Evolutionary conservation across 2,888 invertebrate species (phyloP), one percentile per base, ranked within the genome.

Genomic region (Papilio demoleus): DNA sequence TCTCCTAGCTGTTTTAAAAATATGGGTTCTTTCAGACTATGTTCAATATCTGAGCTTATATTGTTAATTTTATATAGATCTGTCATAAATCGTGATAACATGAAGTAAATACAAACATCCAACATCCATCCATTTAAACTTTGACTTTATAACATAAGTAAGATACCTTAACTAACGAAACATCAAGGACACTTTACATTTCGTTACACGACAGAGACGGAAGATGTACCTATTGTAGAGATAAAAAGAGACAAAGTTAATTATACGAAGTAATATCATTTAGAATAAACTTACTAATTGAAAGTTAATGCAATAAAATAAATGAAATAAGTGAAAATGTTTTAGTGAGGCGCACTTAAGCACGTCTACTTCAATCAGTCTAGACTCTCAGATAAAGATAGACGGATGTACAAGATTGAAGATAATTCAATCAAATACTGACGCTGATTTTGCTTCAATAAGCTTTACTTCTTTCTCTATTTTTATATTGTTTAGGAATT

Each of bases 301-400:
- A n/a, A n/a, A n/a, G 1, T 14, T 40, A n/a, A 40, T 11, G 8
- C 1, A 24, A 24, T 6, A 4, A 24, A 27, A 24, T 24, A 60
- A 60, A 40, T 24, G 8, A 27, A 42, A 40, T 24, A 36, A 24
- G n/a, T 38, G 17, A 61, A 45, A 61, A 45, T 42, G 45, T 45
- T 61, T 61, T 45, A 45, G 45, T 17, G 14, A 9, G 50, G 17
- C n/a, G 31, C 53, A 53, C 27, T 56, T 31, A 31, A 3, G 9
- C n/a, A 27, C 31, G 8, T n/a, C 53, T 17, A 31, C n/a, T 56
- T 63, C 17, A 34, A 62, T 19, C 17, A 62, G 47, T 63, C 47
- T 36, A 63, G 36, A 19, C 34, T 62, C 1, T 14, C 8, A 14
- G 1, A 56, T 27, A 27, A 14, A 24, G 45, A 22, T 9, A 50